A percentile compares a stretch with the other conserved stretches of the same genome.
phyloP scores from a whole-genome alignment of 2,113 vertebrate species.

The Platycercus adscitus region DNA sequence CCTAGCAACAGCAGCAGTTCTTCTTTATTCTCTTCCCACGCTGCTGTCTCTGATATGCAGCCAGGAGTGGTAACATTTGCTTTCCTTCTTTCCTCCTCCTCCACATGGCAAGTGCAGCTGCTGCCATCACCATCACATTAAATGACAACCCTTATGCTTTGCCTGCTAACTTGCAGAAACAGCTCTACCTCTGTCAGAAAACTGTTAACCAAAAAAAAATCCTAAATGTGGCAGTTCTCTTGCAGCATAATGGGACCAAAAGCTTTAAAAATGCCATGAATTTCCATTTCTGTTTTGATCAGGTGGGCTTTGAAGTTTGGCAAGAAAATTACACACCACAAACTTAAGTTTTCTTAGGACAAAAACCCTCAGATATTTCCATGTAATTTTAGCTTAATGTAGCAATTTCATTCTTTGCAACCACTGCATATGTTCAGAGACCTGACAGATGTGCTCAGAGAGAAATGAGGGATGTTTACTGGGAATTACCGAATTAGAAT shows the following conservation, averaged over 20 bases:
- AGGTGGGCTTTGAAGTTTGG: not conserved
- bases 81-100: slow-evolving; percentile 57
- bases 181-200: slow-evolving; percentile 37
- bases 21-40: slow-evolving; percentile 46
- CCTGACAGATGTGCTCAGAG: not conserved
- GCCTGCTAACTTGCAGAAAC: slow-evolving; percentile 48
- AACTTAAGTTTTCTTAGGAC: not conserved
- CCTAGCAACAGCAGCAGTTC: slow-evolving; percentile 65
- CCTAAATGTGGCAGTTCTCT: not conserved
- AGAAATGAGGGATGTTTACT: not conserved
- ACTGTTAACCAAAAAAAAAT: slow-evolving; percentile 40
- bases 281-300: not conserved
- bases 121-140: slow-evolving; percentile 26
- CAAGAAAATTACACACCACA: not conserved
- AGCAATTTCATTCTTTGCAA: not conserved
- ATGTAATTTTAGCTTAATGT: not conserved
- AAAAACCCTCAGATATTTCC: not conserved
- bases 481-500: not conserved
- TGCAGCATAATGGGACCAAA: not conserved
- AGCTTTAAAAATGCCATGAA: not conserved
- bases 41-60: slow-evolving; percentile 28
- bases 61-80: slow-evolving; percentile 56
- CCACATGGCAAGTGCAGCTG: slow-evolving; percentile 58
- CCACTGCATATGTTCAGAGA: not conserved
- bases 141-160: slow-evolving; percentile 51